phyloP scores from a whole-genome alignment of 2,797 vertebrate species.

The Sebastes iracundus region DNA sequence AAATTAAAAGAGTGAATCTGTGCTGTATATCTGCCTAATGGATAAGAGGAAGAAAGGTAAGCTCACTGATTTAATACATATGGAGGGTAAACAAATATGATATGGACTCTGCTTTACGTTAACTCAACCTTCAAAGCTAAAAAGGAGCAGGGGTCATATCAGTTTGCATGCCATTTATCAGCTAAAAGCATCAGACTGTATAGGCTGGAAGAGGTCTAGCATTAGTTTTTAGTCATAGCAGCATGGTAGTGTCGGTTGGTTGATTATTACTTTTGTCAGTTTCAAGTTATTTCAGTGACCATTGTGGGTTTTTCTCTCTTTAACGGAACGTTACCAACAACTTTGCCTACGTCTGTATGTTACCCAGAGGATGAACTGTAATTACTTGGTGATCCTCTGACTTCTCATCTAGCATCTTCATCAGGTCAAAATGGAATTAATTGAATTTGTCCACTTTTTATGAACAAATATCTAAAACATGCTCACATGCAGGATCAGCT shows the following conservation, averaged over 20 bases:
- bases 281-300: too few species aligned
- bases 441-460: background rate
- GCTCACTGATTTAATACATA: background rate
- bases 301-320: too few species aligned
- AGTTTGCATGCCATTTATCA: background rate
- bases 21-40: conserved; percentile 38
- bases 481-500: background rate
- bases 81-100: background rate
- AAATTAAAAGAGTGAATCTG: background rate
- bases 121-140: background rate
- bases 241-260: background rate
- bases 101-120: background rate
- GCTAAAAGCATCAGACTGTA: too few species aligned
- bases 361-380: background rate
- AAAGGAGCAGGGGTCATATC: background rate
- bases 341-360: too few species aligned
- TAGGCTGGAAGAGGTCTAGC: background rate
- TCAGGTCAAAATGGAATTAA: background rate
- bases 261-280: too few species aligned
- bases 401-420: background rate
- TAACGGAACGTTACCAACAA: too few species aligned
- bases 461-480: background rate
- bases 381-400: background rate
- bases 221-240: background rate
- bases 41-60: conserved; percentile 72